Base-by-base conservation (phyloP, 2,888 invertebrate genomes). In the Ormyrus thymus region DNA sequence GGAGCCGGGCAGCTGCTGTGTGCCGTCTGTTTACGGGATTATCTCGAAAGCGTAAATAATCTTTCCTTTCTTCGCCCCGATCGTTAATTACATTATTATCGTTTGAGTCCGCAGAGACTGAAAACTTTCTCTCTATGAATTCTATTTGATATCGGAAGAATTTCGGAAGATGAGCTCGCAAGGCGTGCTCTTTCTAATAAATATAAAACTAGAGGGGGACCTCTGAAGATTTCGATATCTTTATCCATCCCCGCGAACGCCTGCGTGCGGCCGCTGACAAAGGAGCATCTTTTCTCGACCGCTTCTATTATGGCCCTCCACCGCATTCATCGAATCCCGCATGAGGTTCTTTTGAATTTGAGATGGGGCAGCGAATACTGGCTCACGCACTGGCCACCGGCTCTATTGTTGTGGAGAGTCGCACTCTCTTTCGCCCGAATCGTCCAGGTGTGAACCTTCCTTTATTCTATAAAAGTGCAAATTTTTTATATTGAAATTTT, bases 21-120 rank as follows among this genome's bases (percentile, higher is more conserved):
- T 73, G 76, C 58, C 58, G 15, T 72, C 68, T 73, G 76, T 79
- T 79, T 79, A 73, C 65, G 6, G 79, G 72, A 72, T 75, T 75
- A 79, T 13, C 56, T 46, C 29, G n/a, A 7, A 11, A 53, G 56
- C 79, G 68, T 79, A 79, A 79, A 79, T 79, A 66, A 71, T 79
- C 76, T 75, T 66, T 51, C 62, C 58, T 64, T 64, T 59, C 29
- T 58, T 15, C 13, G 58, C 0, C 6, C 29, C 58, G 11, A 58
- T 58, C 7, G 29, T n/a, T 9, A 58, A 29, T 29, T 29, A 29
- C 4, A 29, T 29, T 29, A 29, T 29, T 29, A 29, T 29, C 29
- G 29, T 29, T 29, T 29, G 29, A 4, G 29, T 29, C 29, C 4
- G 29, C 29, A 29, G 29, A 1, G 29, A 29, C 2, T 29, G 29